phyloP scores from a whole-genome alignment of 1,140 invertebrate species.

The Anastrepha ludens region DNA sequence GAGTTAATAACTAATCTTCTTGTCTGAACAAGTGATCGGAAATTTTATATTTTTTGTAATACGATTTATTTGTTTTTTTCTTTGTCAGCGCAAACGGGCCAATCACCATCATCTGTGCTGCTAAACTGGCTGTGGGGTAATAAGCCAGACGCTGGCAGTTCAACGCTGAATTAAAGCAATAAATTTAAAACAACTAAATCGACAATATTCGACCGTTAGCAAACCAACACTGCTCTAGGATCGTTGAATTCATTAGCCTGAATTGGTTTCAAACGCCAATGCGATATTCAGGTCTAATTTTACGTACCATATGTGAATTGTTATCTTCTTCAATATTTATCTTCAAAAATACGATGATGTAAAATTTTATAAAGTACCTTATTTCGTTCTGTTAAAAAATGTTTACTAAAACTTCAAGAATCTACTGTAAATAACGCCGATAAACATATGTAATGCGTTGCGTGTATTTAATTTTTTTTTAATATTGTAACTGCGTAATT shows the following conservation, averaged over 20 bases:
- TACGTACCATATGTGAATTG: no score
- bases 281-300: background rate
- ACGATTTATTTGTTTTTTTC: constrained; percentile 45
- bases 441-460: background rate
- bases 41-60: no score
- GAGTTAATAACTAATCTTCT: background rate
- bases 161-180: constrained; percentile 31
- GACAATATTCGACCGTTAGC: background rate
- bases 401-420: background rate
- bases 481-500: background rate
- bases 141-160: constrained; percentile 54
- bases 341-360: background rate
- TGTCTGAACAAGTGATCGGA: no score
- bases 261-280: background rate
- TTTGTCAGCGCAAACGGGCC: constrained; percentile 80
- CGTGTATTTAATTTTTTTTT: background rate
- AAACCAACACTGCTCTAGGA: background rate
- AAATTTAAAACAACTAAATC: constrained; percentile 9
- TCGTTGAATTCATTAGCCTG: background rate
- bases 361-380: background rate
- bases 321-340: background rate
- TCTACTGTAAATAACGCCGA: constrained; percentile 11
- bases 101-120: constrained; percentile 84
- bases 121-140: constrained; percentile 87
- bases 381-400: background rate